These are phyloP conservation scores for Drosophila persimilis DNA, from an alignment of 1,140 invertebrate species.

Conservation along the genomic window DNA sequence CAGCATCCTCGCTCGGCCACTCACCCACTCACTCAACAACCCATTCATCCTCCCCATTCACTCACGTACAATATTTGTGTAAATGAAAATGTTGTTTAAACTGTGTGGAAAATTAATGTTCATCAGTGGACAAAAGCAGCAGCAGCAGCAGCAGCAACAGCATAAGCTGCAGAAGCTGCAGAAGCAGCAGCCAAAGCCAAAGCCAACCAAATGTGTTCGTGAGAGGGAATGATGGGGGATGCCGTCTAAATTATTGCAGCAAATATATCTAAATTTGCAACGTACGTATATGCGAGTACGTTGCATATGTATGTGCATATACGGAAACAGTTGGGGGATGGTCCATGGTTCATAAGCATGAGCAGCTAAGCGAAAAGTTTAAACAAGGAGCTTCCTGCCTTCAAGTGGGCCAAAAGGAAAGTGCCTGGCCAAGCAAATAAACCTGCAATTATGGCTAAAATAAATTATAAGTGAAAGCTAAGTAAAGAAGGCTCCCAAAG, in stretches of 20 bases:
- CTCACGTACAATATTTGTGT: slow-evolving; percentile 16
- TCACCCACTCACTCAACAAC: slow-evolving; percentile 9
- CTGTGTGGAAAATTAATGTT: slow-evolving; percentile 52
- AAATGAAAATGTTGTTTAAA: slow-evolving; percentile 58
- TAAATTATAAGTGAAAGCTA: not conserved
- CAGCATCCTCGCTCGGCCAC: slow-evolving; percentile 2
- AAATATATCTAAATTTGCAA: slow-evolving; percentile 17
- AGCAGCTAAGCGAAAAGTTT: slow-evolving; percentile 28
- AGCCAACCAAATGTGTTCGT: slow-evolving; percentile 4
- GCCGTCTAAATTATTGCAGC: slow-evolving; percentile 32
- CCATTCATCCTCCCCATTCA: not conserved
- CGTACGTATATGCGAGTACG: no score
- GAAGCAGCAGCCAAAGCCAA: not conserved
- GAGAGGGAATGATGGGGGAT: not conserved
- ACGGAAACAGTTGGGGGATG: not conserved
- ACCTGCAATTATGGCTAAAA: slow-evolving; percentile 4
- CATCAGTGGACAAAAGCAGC: slow-evolving; percentile 28
- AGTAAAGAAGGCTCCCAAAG: not conserved
- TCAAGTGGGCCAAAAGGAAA: slow-evolving; percentile 21
- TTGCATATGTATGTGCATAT: slow-evolving; percentile 16
- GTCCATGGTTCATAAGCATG: not conserved
- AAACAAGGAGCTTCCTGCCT: slow-evolving; percentile 15
- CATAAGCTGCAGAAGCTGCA: slow-evolving; percentile 6
- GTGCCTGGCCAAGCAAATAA: slow-evolving; percentile 12
- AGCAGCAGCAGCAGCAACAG: not conserved